Conservation (phyloP, 2,113 vertebrate species). For the Proterorhinus semilunaris region DNA sequence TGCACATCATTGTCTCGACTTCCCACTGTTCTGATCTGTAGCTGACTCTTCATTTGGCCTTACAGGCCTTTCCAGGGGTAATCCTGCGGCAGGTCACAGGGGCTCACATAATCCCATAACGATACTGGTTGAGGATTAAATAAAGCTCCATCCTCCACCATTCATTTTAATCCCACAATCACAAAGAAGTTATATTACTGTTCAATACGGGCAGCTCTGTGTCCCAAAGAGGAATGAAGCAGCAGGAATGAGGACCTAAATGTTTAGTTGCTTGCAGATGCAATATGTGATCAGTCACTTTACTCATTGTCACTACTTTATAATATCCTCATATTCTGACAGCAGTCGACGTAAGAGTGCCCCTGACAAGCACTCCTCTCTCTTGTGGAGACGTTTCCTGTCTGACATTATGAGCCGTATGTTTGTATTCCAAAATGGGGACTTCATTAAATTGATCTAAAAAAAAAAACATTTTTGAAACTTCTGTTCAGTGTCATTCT, state of each 20-base stretch:
- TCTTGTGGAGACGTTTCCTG: too few relatives aligned
- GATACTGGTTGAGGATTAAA: slow-evolving; percentile 8
- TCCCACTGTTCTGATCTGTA: slow-evolving; percentile 1
- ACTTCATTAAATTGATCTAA: too few relatives aligned
- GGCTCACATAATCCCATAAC: slow-evolving; percentile 7
- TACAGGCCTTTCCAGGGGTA: slow-evolving; percentile 3
- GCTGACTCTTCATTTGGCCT: neutral
- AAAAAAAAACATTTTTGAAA: too few relatives aligned
- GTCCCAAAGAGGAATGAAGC: neutral
- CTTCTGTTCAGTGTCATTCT: too few relatives aligned
- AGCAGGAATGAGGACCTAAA: neutral
- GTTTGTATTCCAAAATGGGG: too few relatives aligned
- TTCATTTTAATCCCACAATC: slow-evolving; percentile 10
- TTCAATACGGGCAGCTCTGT: neutral
- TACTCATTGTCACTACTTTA: neutral
- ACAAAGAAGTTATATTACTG: neutral
- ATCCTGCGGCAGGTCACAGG: slow-evolving; percentile 3
- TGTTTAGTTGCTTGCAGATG: neutral
- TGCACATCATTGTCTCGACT: neutral
- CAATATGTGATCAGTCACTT: neutral
- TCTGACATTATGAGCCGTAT: too few relatives aligned
- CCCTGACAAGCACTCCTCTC: too few relatives aligned
- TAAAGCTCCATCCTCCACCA: slow-evolving; percentile 7
- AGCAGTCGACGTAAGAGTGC: too few relatives aligned
- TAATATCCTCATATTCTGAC: too few relatives aligned